Conservation (phyloP, 1,140 invertebrate species). For the Procambarus virginalis region DNA sequence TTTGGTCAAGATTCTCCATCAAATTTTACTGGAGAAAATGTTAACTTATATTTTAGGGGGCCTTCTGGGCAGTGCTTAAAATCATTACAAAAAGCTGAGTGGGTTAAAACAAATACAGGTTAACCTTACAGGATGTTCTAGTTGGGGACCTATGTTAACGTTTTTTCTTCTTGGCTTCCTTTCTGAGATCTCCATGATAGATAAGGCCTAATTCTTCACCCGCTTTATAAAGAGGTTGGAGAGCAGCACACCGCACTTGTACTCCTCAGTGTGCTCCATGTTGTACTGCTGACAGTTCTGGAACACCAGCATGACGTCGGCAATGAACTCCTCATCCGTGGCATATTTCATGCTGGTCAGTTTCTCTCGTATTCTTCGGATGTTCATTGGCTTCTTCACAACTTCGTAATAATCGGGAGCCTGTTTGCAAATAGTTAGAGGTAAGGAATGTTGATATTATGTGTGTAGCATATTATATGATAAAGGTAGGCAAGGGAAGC, state of each 20-base stretch:
- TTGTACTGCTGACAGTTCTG: conserved; percentile 85
- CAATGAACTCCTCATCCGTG: conserved; percentile 84
- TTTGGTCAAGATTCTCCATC: background rate
- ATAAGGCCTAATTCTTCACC: conserved; percentile 25
- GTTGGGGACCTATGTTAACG: background rate
- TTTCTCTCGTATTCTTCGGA: conserved; percentile 89
- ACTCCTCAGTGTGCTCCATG: conserved; percentile 32
- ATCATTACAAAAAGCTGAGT: background rate
- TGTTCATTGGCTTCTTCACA: conserved; percentile 94
- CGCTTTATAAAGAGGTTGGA: conserved; percentile 25
- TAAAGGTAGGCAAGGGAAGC: no score
- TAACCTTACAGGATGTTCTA: background rate
- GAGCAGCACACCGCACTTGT: conserved; percentile 6
- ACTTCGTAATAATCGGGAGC: conserved; percentile 94
- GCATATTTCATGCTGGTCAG: conserved; percentile 86
- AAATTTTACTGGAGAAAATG: background rate
- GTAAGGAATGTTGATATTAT: no score
- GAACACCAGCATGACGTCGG: conserved; percentile 89
- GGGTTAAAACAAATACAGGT: background rate
- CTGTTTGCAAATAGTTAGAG: conserved; percentile 73
- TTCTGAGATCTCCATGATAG: background rate
- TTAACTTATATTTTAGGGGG: background rate
- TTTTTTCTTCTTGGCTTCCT: background rate
- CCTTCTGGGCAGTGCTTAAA: background rate
- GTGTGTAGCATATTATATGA: no score